Percentiles rank a stretch among this genome's conserved stretches.
These are phyloP conservation scores for Acanthococcus lagerstroemiae DNA, from an alignment of 2,888 invertebrate species.

Conservation along the genomic window DNA sequence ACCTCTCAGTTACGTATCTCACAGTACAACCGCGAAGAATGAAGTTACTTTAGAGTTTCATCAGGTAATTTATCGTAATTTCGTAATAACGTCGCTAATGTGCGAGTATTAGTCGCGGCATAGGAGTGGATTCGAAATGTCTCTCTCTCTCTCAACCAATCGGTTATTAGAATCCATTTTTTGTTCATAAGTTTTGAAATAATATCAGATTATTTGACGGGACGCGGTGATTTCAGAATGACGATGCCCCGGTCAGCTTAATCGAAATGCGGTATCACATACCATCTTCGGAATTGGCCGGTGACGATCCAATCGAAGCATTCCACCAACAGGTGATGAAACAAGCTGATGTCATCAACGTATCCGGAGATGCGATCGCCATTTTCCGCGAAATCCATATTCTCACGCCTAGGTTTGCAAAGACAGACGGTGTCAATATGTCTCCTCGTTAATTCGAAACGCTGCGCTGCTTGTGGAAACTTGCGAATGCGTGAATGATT, in stretches of 20 bases:
- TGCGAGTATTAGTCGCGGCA: background rate
- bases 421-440: conserved; percentile 26
- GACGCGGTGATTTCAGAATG: conserved; percentile 57
- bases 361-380: conserved; percentile 94
- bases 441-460: background rate
- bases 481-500: too few relatives aligned
- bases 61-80: conserved; percentile 50
- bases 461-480: too few relatives aligned
- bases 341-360: conserved; percentile 94
- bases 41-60: conserved; percentile 98
- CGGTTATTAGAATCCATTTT: background rate
- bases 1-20: conserved; percentile 89
- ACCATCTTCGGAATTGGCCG: conserved; percentile 76
- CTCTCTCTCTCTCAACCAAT: background rate
- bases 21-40: conserved; percentile 91
- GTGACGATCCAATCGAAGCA: conserved; percentile 86
- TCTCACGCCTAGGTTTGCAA: conserved; percentile 79
- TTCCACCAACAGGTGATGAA: conserved; percentile 94
- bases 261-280: conserved; percentile 98
- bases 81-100: too few relatives aligned
- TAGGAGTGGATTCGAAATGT: background rate
- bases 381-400: conserved; percentile 95
- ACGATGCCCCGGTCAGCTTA: conserved; percentile 91
- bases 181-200: background rate
- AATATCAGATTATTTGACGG: background rate